A percentile compares a stretch with the other conserved stretches of the same genome.
phyloP scores from a whole-genome alignment of 2,888 invertebrate genomes.

The Eulithis testata region DNA sequence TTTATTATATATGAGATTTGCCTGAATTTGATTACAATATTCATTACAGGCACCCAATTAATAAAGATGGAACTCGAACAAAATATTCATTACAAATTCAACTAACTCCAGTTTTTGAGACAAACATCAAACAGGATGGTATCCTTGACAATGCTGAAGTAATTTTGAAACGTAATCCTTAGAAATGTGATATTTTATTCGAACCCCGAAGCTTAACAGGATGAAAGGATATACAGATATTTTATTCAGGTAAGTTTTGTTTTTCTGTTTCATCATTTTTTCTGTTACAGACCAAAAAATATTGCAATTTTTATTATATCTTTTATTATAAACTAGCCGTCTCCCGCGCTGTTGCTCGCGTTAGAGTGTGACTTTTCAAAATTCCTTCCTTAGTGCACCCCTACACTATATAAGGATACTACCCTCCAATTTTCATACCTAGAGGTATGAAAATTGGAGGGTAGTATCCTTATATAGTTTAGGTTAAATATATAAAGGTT shows the following conservation, averaged over 20 bases:
- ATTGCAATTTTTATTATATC: too few relatives aligned
- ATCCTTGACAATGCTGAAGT: conserved; percentile 21
- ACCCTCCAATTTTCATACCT: too few relatives aligned
- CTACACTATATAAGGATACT: too few relatives aligned
- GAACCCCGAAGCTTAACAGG: conserved; percentile 16
- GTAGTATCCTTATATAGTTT: too few relatives aligned
- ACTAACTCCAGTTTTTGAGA: conserved; percentile 14
- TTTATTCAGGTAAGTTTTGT: conserved; percentile 10
- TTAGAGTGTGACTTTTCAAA: too few relatives aligned
- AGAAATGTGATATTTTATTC: conserved; percentile 30
- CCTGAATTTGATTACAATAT: too few relatives aligned
- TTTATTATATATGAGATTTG: too few relatives aligned
- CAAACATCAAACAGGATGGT: conserved; percentile 13
- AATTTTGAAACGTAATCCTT: conserved; percentile 27
- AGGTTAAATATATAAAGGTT: too few relatives aligned
- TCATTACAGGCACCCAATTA: conserved; percentile 4
- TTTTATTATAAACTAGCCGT: too few relatives aligned
- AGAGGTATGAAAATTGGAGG: too few relatives aligned
- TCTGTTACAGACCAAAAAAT: neutral
- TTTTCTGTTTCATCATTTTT: neutral
- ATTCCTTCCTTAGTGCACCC: too few relatives aligned
- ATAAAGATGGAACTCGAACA: conserved; percentile 1
- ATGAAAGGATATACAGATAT: conserved; percentile 19
- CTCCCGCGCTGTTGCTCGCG: too few relatives aligned
- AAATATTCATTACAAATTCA: conserved; percentile 15